Evolutionary conservation across 2,113 vertebrate genomes (phyloP), one percentile per base, ranked within the genome.

Genomic region (Vulpes ferrilata): DNA sequence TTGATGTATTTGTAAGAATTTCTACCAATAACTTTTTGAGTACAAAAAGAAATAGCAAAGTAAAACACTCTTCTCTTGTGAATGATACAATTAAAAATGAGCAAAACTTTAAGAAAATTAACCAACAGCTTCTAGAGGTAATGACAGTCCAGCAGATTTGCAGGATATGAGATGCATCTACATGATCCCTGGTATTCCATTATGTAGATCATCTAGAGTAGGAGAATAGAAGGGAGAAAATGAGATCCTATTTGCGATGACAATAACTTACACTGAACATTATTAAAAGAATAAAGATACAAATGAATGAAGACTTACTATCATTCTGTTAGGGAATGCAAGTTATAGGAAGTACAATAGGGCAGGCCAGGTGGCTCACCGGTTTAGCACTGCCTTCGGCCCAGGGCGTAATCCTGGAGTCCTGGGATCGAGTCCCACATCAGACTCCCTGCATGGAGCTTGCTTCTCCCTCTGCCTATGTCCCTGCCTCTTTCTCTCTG

Each of bases 261-360:
- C 55, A 93, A 2, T 69, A 48, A 88, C 60, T 74, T 92, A 53
- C n/a, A 82, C 27, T 62, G 27, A 90, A 78, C 16, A 8, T 90
- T 86, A 92, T 85, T 53, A 83, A 60, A 79, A 94, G 74, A 90
- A 57, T 92, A 80, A 67, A 93, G 3, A 35, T 81, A 32, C 48
- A 80, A 80, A 30, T 81, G 84, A 80, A 80, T 87, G 38, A 85
- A 89, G 48, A 16, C 38, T 55, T 57, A 30, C 32, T 95, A 2
- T 91, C 83, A 88, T 69, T 93, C 57, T 69, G 11, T 74, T 64
- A 76, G 51, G 51, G 38, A 97, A 95, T 76, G 15, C 78, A 95
- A 80, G 5, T 64, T 88, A 67, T 30, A 65, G 5, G 79, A 53
- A 71, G 15, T 19, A 79, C 51, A 19, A 7, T 67, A 90, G 43